Conservation (phyloP, 2,888 invertebrate genomes). For the Toxonevra muliebris region DNA sequence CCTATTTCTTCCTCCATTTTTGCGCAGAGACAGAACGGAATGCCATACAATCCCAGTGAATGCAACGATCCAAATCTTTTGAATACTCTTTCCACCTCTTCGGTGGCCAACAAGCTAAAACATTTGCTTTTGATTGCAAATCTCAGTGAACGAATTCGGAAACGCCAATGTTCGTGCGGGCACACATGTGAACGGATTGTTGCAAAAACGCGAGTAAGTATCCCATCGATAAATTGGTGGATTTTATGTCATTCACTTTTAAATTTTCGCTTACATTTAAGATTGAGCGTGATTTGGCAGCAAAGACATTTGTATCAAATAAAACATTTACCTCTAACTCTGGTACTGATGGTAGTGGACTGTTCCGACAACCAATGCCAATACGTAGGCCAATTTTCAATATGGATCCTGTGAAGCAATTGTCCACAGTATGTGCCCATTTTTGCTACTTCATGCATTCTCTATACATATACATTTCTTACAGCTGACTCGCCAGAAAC, state of each 20-base stretch:
- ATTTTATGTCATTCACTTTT: constrained; percentile 2
- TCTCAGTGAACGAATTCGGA: constrained; percentile 61
- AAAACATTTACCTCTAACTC: constrained; percentile 46
- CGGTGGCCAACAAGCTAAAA: constrained; percentile 60
- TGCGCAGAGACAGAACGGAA: constrained; percentile 42
- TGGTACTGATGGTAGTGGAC: constrained; percentile 34
- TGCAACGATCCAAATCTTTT: constrained; percentile 54
- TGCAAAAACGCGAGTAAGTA: constrained; percentile 48
- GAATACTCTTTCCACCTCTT: constrained; percentile 49
- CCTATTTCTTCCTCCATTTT: constrained; percentile 27
- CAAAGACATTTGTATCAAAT: constrained; percentile 52
- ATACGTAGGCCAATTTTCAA: constrained; percentile 54
- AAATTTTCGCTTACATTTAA: constrained; percentile 25
- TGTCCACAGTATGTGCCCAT: constrained; percentile 50
- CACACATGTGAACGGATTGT: constrained; percentile 59
- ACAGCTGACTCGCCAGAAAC: constrained; percentile 56
- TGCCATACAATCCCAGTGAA: constrained; percentile 55
- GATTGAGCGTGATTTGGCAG: constrained; percentile 49
- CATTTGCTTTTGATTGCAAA: constrained; percentile 63
- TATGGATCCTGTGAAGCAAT: constrained; percentile 57
- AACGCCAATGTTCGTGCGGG: constrained; percentile 61
- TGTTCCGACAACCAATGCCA: constrained; percentile 58
- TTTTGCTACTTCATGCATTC: neutral
- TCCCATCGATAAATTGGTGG: neutral
- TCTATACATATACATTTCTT: constrained; percentile 4